A percentile compares a stretch with the other conserved stretches of the same genome.
phyloP scores from a whole-genome alignment of 2,888 invertebrate species.

The Drosophila nr. fundita region DNA sequence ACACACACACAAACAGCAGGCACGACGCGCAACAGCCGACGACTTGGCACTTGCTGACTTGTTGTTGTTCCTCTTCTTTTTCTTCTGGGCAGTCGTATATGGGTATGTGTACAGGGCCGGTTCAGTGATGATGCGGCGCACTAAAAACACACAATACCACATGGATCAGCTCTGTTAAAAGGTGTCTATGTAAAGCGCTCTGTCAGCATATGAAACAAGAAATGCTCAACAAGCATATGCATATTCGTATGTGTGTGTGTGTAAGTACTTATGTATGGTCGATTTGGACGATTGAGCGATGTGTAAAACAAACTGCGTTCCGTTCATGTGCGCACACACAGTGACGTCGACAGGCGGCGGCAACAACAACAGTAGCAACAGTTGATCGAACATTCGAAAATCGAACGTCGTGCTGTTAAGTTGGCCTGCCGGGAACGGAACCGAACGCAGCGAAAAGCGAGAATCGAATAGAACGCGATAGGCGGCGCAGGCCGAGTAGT shows the following conservation, averaged over 20 bases:
- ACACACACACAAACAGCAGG: conserved; percentile 18
- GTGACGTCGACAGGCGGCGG: conserved; percentile 52
- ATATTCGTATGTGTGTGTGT: not conserved
- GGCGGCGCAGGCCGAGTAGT: conserved; percentile 19
- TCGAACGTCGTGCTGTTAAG: conserved; percentile 73
- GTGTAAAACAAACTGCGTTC: conserved; percentile 41
- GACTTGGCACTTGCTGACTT: conserved; percentile 75
- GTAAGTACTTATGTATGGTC: not conserved
- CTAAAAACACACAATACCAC: conserved; percentile 1
- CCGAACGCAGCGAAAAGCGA: conserved; percentile 39
- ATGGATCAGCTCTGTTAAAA: not conserved
- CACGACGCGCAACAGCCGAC: conserved; percentile 67
- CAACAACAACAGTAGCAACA: conserved; percentile 64
- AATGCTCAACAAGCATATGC: not conserved
- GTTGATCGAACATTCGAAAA: conserved; percentile 71
- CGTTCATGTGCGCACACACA: conserved; percentile 43
- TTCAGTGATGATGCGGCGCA: conserved; percentile 42
- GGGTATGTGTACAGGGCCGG: conserved; percentile 58
- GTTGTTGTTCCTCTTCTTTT: conserved; percentile 32
- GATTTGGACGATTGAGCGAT: conserved; percentile 31
- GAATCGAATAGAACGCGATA: conserved; percentile 47
- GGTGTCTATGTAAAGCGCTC: not conserved
- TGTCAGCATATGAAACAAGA: not conserved
- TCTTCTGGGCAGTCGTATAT: conserved; percentile 34
- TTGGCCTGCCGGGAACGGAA: conserved; percentile 62